Evolutionary conservation across 2,888 invertebrate species (phyloP).

Genomic region (Scotopteryx bipunctaria): DNA sequence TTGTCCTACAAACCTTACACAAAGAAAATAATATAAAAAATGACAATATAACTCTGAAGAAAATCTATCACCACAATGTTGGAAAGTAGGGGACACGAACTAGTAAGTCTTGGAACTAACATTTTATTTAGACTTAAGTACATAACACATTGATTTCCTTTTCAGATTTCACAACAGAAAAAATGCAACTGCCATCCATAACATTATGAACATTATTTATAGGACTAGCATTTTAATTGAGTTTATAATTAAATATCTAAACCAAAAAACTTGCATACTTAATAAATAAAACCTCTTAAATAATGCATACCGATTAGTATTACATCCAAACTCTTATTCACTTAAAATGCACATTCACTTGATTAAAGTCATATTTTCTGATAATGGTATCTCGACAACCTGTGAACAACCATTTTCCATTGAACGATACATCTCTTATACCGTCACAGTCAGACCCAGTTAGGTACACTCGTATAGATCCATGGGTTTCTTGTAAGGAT

Average conservation of each 20-base stretch:
- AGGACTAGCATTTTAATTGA: no score
- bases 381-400: slow-evolving; percentile 85
- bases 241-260: no score
- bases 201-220: no score
- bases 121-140: no score
- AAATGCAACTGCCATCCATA: slow-evolving; percentile 13
- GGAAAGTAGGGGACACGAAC: background rate
- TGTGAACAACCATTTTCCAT: slow-evolving; percentile 84
- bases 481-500: slow-evolving; percentile 64
- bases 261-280: no score
- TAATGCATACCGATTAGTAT: slow-evolving; percentile 13
- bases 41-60: no score
- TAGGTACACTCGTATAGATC: slow-evolving; percentile 74
- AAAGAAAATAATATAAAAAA: no score
- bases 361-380: slow-evolving; percentile 84
- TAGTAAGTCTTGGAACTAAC: no score
- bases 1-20: no score
- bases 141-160: background rate
- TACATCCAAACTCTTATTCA: slow-evolving; percentile 40
- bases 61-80: no score
- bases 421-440: slow-evolving; percentile 84
- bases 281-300: background rate
- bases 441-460: slow-evolving; percentile 89
- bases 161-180: slow-evolving; percentile 6
- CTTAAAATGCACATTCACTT: slow-evolving; percentile 75